Evolutionary conservation across 2,888 invertebrate species (phyloP), one percentile per base, ranked within the genome.

Genomic region (Sinohyriopsis cumingii): DNA sequence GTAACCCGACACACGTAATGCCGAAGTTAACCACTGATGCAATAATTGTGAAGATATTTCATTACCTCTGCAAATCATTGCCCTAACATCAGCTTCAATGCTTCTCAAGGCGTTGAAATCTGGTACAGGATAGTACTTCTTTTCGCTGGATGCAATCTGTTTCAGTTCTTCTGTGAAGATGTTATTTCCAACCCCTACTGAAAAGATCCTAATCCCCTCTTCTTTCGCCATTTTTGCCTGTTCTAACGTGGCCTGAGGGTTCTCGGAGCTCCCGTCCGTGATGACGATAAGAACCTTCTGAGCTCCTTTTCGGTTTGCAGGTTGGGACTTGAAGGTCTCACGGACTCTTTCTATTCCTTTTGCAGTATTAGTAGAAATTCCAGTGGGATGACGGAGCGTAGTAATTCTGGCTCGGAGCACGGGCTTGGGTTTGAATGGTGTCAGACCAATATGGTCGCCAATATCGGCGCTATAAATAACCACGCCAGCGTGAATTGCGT

Each of bases 191-290:
- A 86, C 79, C 20, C 84, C 86, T 0, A 86, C 80, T 28, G 84
- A 79, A 28, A 85, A 78, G 66, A 86, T 79, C 15, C 75, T 75
- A n/a, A 84, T 82, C 9, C 82, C 81, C 59, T 73, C 77, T 3
- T 63, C 70, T 69, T 83, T 82, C 19, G 82, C 82, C 55, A 73
- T 19, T n/a, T 72, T 67, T 1, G 84, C 84, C 64, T 85, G 84
- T 33, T 69, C 70, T 20, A 76, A 75, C 12, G 84, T 84, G 54
- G 81, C 80, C 22, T 79, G 73, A 15, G 83, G 82, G 64, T 80
- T 81, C 63, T 79, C 82, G 25, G 84, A 84, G 71, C 82, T 76
- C 18, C 85, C 84, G 71, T 85, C 84, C 12, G 85, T 85, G 68
- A 84, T 83, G 33, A 85, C 85, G 24, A 85, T 84, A 59, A 77